These are phyloP conservation scores for Akabosia matsudoensis DNA, from an alignment of 1,140 invertebrate species.

Conservation along the genomic window DNA sequence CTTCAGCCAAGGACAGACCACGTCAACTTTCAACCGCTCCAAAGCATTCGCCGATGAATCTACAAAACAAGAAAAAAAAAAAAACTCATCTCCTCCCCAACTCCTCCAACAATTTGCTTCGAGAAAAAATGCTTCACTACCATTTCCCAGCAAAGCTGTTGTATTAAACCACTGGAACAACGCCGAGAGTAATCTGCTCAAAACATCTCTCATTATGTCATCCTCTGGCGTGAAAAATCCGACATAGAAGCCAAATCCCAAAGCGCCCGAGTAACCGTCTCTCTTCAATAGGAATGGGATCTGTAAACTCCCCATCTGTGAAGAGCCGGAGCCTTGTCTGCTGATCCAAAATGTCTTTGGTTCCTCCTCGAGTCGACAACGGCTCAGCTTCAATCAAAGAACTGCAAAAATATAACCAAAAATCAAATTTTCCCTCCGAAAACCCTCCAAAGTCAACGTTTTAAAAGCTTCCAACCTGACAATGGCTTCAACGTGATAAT, in stretches of 20 bases:
- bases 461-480: slow-evolving; percentile 75
- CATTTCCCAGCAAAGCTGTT: slow-evolving; percentile 92
- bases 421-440: too few relatives aligned
- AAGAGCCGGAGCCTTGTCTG: slow-evolving; percentile 52
- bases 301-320: slow-evolving; percentile 52
- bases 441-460: slow-evolving; percentile 22
- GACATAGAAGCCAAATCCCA: slow-evolving; percentile 93
- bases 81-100: neutral
- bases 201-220: slow-evolving; percentile 74
- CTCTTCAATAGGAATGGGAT: slow-evolving; percentile 60
- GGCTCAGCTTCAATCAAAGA: slow-evolving; percentile 76
- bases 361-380: slow-evolving; percentile 56
- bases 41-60: slow-evolving; percentile 79
- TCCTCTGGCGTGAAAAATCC: slow-evolving; percentile 84
- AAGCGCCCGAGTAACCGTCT: slow-evolving; percentile 87
- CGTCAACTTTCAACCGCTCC: slow-evolving; percentile 88
- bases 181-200: slow-evolving; percentile 88
- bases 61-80: slow-evolving; percentile 50
- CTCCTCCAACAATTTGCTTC: too few relatives aligned
- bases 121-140: slow-evolving; percentile 58
- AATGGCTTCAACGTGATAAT: slow-evolving; percentile 93
- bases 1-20: slow-evolving; percentile 88
- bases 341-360: slow-evolving; percentile 48
- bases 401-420: slow-evolving; percentile 52
- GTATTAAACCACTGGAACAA: slow-evolving; percentile 99